Base-by-base conservation (phyloP, 2,113 vertebrate genomes). In the Podiceps cristatus region DNA sequence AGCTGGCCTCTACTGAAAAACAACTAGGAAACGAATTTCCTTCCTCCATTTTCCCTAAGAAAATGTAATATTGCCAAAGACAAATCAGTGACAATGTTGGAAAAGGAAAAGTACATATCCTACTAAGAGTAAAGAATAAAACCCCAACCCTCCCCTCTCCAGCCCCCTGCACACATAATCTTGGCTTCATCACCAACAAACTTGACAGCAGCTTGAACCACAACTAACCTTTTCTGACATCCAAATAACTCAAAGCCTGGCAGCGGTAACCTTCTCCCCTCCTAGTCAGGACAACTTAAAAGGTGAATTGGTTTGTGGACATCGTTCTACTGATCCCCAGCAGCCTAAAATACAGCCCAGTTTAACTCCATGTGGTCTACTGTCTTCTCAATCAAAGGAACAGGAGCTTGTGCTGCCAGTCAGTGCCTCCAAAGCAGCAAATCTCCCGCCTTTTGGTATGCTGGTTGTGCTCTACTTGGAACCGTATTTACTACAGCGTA, bases 381-480 rank as follows among this genome's bases (percentile, higher is more conserved):
- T 4, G 52, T 35, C 47, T 49, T 77, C 81, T 63, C 7, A 18
- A 84, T 37, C 73, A 73, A 74, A 90, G 37, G 56, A 83, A 80
- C 9, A 28, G 67, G 42, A 88, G 23, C 47, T 81, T 20, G 13
- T 66, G 79, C 62, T 90, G 67, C 59, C 55, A 79, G 56, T 45
- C 79, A 31, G 71, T 27, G 60, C 60, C 68, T 74, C 68, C 52
- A 71, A 91, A 88, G 53, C 78, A 86, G 78, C 85, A 92, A 91
- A 93, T 74, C 83, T 94, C 83, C 74, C 28, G 67, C 2, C 8
- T 69, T 90, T 92, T 77, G 85, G 44, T 88, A 79, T 16, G 33
- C 63, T n/a, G 75, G 59, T 63, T 71, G 75, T 95, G 75, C 82
- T 96, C 88, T 50, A 66, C 83, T 92, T 82, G 71, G 88, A 95